A percentile compares a stretch with the other conserved stretches of the same genome.
Evolutionary conservation across 2,797 vertebrate species (phyloP).

Genomic region (Muscicapa comitata): DNA sequence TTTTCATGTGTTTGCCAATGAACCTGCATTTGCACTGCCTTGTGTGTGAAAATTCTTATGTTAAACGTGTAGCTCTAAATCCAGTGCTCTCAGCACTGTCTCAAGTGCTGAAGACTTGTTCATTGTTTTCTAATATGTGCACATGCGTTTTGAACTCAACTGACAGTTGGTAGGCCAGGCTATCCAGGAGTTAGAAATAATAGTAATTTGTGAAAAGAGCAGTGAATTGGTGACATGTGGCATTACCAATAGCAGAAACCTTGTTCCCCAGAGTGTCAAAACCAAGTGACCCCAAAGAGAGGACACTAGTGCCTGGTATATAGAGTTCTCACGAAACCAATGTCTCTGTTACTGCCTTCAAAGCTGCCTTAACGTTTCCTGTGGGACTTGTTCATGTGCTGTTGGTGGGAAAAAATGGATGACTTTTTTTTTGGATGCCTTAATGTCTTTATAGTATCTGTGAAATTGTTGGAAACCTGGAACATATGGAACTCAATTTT

Average conservation of each 20-base stretch:
- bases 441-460: not conserved
- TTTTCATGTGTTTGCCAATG: not conserved
- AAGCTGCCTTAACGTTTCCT: not conserved
- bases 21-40: not conserved
- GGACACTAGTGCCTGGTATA: not conserved
- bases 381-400: not conserved
- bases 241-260: not conserved
- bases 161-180: not conserved
- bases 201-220: not conserved
- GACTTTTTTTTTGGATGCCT: not conserved
- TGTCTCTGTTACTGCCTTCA: not conserved
- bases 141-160: not conserved
- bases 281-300: not conserved
- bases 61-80: not conserved
- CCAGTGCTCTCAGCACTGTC: not conserved
- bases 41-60: not conserved
- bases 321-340: fast-evolving
- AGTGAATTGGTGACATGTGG: not conserved
- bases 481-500: not conserved
- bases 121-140: not conserved
- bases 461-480: not conserved
- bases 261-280: not conserved
- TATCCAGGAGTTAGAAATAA: not conserved
- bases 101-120: not conserved
- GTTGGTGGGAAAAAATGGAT: not conserved